Conservation (phyloP, 2,888 invertebrate species). For the Azorinus chamasolen region DNA sequence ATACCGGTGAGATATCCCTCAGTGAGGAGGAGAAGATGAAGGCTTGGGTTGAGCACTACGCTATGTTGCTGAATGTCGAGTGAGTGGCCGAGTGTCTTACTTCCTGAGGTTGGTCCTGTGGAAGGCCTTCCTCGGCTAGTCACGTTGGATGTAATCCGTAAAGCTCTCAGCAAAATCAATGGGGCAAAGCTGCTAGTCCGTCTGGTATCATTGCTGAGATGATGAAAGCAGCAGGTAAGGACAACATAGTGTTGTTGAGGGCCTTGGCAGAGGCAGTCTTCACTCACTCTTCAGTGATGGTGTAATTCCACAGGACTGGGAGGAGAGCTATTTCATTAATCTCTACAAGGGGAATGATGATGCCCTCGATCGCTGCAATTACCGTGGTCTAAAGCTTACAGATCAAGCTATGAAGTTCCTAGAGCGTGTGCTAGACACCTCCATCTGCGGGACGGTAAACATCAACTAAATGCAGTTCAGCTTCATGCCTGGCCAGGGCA, state of each 20-base stretch:
- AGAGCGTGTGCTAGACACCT: conserved; percentile 1
- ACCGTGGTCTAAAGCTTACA: conserved; percentile 2
- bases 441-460: not conserved
- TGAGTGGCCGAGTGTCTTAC: no score
- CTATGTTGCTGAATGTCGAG: not conserved
- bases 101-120: not conserved
- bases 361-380: conserved; percentile 6
- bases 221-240: conserved; percentile 13
- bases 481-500: conserved; percentile 15
- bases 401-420: conserved; percentile 9
- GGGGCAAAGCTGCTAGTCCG: conserved; percentile 6
- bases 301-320: conserved; percentile 24
- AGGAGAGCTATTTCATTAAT: conserved; percentile 24
- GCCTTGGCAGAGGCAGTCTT: conserved; percentile 1
- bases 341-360: conserved; percentile 27
- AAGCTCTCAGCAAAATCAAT: conserved; percentile 8
- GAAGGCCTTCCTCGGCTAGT: conserved; percentile 6
- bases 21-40: not conserved
- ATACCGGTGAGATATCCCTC: no score
- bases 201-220: conserved; percentile 16
- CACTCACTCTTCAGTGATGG: no score
- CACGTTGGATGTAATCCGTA: conserved; percentile 3
- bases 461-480: conserved; percentile 3
- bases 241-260: not conserved
- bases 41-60: not conserved